A percentile compares a stretch with the other conserved stretches of the same genome.
phyloP scores from a whole-genome alignment of 2,113 vertebrate genomes.

The Prochilodus magdalenae region DNA sequence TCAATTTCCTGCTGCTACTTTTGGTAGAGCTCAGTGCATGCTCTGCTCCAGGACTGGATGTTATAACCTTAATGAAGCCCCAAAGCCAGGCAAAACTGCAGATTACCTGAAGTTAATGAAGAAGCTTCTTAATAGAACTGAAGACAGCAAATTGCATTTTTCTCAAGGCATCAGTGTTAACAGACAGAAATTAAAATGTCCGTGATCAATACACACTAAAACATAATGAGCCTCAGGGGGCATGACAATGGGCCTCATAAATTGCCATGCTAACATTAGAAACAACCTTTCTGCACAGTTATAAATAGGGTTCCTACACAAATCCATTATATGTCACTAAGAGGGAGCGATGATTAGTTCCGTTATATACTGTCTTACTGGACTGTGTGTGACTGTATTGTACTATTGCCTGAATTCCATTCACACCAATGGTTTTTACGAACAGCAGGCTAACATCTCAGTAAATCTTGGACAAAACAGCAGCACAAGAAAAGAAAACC shows the following conservation, averaged over 20 bases:
- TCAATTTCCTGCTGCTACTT: too few relatives aligned
- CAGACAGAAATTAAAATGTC: slow-evolving; percentile 1
- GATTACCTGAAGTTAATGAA: too few relatives aligned
- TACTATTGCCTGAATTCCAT: neutral
- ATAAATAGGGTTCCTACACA: neutral
- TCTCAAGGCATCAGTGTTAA: neutral
- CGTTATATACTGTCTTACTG: neutral
- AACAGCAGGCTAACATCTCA: neutral
- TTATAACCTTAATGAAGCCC: too few relatives aligned
- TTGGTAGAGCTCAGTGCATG: too few relatives aligned
- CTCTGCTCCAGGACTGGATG: too few relatives aligned
- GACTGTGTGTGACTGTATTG: neutral
- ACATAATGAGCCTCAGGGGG: neutral
- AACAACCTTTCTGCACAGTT: neutral
- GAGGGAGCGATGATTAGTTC: neutral
- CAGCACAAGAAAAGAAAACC: slow-evolving; percentile 9
- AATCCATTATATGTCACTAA: neutral
- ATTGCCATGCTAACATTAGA: slow-evolving; percentile 9
- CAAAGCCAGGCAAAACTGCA: too few relatives aligned
- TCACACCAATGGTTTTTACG: neutral
- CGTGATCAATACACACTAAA: neutral
- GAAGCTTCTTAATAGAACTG: neutral
- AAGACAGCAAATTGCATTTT: neutral
- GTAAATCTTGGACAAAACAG: neutral
- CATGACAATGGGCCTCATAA: neutral